Evolutionary conservation across 37 sponge, comb jelly and placozoan genomes (phyloP).

Genomic region (Axinella damicornis): DNA sequence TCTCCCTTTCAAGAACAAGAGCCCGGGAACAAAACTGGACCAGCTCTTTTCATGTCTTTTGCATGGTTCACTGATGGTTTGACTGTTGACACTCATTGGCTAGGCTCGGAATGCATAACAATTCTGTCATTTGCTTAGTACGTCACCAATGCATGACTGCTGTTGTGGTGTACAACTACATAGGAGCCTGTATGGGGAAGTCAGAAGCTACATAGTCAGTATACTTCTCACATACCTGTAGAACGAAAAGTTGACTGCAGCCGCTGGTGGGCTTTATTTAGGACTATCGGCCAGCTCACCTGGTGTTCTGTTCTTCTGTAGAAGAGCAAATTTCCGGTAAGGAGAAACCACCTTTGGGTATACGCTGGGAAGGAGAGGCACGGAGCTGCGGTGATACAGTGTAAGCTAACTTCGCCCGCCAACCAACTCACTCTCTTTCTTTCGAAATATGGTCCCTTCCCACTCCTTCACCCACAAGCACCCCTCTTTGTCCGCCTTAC

Average conservation of each 20-base stretch:
- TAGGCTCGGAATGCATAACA: too few relatives aligned
- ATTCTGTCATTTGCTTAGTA: too few relatives aligned
- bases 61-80: too few relatives aligned
- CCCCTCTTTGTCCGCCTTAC: slow-evolving; percentile 87
- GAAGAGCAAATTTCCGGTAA: slow-evolving; percentile 83
- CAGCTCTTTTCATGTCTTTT: too few relatives aligned
- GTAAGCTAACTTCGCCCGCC: background rate
- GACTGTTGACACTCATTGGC: too few relatives aligned
- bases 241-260: slow-evolving; percentile 1
- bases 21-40: too few relatives aligned
- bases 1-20: too few relatives aligned
- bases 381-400: background rate
- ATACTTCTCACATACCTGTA: too few relatives aligned
- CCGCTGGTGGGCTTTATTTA: background rate
- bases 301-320: slow-evolving; percentile 61
- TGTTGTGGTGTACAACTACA: too few relatives aligned
- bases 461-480: slow-evolving; percentile 79
- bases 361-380: slow-evolving; percentile 35
- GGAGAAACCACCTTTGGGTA: slow-evolving; percentile 70
- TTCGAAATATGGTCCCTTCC: slow-evolving; percentile 54
- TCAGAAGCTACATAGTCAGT: too few relatives aligned
- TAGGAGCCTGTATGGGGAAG: too few relatives aligned
- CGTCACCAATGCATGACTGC: too few relatives aligned
- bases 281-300: slow-evolving; percentile 30
- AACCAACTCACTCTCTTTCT: slow-evolving; percentile 53